Percentiles rank a stretch among this genome's conserved stretches.
Evolutionary conservation across 2,797 vertebrate species (phyloP).

Genomic region (Sebastes itinus): DNA sequence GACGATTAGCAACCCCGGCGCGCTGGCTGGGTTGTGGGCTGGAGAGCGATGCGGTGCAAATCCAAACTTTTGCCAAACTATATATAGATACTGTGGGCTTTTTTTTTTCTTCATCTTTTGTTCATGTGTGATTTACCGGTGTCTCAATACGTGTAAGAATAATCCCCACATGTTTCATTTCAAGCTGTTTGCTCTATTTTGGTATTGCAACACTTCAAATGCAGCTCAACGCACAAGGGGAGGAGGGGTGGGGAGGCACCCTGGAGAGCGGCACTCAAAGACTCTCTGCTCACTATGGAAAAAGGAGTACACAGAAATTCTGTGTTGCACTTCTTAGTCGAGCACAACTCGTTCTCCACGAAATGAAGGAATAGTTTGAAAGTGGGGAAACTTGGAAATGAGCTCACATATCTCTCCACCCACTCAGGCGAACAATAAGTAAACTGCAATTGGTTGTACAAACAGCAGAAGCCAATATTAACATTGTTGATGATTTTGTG

Average conservation of each 20-base stretch:
- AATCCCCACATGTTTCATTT: constrained; percentile 63
- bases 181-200: constrained; percentile 74
- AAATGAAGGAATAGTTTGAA: constrained; percentile 49
- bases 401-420: constrained; percentile 36
- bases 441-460: constrained; percentile 57
- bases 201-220: constrained; percentile 71
- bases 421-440: constrained; percentile 62
- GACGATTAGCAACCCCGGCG: background rate
- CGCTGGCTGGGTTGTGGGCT: background rate
- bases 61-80: constrained; percentile 52
- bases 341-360: constrained; percentile 41
- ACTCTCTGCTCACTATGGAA: constrained; percentile 56
- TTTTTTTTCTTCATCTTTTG: constrained; percentile 42
- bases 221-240: constrained; percentile 51
- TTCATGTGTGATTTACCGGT: constrained; percentile 51
- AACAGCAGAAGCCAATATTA: constrained; percentile 56
- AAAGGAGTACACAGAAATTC: constrained; percentile 45
- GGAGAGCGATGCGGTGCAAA: constrained; percentile 1
- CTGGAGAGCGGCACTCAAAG: constrained; percentile 67
- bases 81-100: constrained; percentile 15
- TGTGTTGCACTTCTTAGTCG: constrained; percentile 48
- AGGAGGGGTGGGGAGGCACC: constrained; percentile 30
- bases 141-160: constrained; percentile 51
- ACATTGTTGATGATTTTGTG: constrained; percentile 55
- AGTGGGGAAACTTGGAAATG: constrained; percentile 50